Evolutionary conservation across 2,113 vertebrate genomes (phyloP), one percentile per base, ranked within the genome.

Genomic region (Penelope pileata): DNA sequence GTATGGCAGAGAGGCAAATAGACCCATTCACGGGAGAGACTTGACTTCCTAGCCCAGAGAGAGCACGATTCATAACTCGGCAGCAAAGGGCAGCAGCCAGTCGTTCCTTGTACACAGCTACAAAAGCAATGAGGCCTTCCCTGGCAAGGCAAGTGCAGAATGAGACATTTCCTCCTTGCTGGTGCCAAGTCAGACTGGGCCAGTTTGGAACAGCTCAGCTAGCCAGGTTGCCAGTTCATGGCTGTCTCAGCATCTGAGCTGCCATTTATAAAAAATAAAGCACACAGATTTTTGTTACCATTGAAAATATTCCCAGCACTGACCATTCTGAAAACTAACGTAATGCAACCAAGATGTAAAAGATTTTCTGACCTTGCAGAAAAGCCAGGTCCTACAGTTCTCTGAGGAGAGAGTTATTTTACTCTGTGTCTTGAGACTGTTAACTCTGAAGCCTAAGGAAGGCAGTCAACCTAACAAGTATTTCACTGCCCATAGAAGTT

Each of bases 101-200:
- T 78, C 48, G 24, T 70, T 76, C 38, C 22, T 63, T 63, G 69
- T 81, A 10, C 47, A 8, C 43, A 75, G 76, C 76, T 90, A 76
- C 79, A 81, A 82, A 76, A 88, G 88, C 53, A 83, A 47, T 26
- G 56, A 94, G 79, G 75, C 86, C 76, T 90, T 81, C 94, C 34
- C 73, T 95, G 94, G 91, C 83, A 93, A 91, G 90, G 68, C 3
- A 4, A 79, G 56, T 5, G 51, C 54, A 58, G 54, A 91, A 93
- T 96, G 93, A 96, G 88, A 83, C 90, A 93, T 94, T 96, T 96
- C 91, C 95, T 96, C 86, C 85, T 87, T 68, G 86, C 76, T 45
- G 85, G 32, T 91, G 91, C 95, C 94, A 96, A 94, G 85, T 82
- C 47, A 91, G 80, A 95, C 83, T 32, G 90, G 95, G 94, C 87